Evolutionary conservation across 2,888 invertebrate genomes (phyloP).

Genomic region (Xestia xanthographa): DNA sequence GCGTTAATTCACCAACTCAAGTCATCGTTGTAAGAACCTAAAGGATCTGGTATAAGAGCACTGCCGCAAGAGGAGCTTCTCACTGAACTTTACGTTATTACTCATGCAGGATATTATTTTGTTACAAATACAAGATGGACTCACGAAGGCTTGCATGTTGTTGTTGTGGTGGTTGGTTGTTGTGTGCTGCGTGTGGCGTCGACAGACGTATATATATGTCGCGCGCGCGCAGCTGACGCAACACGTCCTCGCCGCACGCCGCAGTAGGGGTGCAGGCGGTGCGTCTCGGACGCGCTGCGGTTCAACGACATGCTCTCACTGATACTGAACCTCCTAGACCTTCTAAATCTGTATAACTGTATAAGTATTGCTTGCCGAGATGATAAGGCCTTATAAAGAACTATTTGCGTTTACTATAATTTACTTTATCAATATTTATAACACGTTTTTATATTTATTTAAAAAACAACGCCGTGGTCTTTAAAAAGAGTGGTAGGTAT

Average conservation of each 20-base stretch:
- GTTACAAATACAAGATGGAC: conserved; percentile 21
- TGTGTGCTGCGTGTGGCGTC: conserved; percentile 30
- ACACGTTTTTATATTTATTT: too few relatives aligned
- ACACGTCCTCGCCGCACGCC: conserved; percentile 35
- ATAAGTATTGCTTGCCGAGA: too few relatives aligned
- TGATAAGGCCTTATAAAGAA: too few relatives aligned
- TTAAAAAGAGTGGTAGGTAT: too few relatives aligned
- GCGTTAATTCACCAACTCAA: background rate
- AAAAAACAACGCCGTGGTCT: too few relatives aligned
- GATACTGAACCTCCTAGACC: background rate
- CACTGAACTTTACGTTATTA: background rate
- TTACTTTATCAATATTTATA: too few relatives aligned
- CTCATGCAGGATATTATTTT: background rate
- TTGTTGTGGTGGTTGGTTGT: conserved; percentile 27
- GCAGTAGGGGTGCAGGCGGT: conserved; percentile 8
- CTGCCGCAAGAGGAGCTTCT: background rate
- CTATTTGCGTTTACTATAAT: too few relatives aligned
- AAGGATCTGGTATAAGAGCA: background rate
- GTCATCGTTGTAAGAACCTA: too few relatives aligned
- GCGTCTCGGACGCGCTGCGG: background rate
- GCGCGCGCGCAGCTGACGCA: conserved; percentile 27
- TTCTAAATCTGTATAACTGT: too few relatives aligned
- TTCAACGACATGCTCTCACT: conserved; percentile 3
- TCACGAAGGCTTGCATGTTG: conserved; percentile 65
- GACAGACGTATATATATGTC: conserved; percentile 38